These are phyloP conservation scores for Deilephila porcellus DNA, from an alignment of 2,888 invertebrate species.

Conservation along the genomic window DNA sequence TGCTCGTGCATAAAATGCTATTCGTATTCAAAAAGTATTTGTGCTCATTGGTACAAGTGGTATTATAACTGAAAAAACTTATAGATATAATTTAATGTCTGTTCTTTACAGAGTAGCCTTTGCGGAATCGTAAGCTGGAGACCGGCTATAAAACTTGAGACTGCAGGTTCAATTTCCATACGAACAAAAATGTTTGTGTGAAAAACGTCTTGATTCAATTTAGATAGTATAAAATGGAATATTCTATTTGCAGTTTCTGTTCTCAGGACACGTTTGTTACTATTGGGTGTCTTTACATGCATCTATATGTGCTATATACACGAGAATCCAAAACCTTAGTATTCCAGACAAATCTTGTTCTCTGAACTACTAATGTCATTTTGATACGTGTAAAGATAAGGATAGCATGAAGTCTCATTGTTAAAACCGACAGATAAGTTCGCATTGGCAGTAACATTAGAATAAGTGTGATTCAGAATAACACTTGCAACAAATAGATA, in stretches of 20 bases:
- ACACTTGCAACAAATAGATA: slow-evolving; percentile 49
- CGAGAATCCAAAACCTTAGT: neutral
- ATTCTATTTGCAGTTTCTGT: no score
- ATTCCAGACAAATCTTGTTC: neutral
- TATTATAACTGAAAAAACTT: neutral
- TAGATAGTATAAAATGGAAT: no score
- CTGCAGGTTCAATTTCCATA: no score
- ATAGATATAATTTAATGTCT: neutral
- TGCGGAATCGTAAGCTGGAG: no score
- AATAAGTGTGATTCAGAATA: slow-evolving; percentile 43
- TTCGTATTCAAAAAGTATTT: neutral
- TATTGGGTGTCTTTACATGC: no score
- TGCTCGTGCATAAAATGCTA: neutral
- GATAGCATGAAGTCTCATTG: neutral
- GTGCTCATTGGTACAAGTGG: neutral
- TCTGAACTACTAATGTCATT: neutral
- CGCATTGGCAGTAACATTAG: slow-evolving; percentile 35
- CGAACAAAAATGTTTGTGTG: no score
- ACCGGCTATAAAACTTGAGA: no score
- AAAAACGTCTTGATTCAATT: no score
- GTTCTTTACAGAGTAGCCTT: no score
- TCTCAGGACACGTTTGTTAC: no score
- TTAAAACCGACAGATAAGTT: neutral
- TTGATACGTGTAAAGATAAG: slow-evolving; percentile 6
- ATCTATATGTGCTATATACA: no score